phyloP scores from a whole-genome alignment of 2,113 vertebrate species.

The Cebidichthys violaceus region DNA sequence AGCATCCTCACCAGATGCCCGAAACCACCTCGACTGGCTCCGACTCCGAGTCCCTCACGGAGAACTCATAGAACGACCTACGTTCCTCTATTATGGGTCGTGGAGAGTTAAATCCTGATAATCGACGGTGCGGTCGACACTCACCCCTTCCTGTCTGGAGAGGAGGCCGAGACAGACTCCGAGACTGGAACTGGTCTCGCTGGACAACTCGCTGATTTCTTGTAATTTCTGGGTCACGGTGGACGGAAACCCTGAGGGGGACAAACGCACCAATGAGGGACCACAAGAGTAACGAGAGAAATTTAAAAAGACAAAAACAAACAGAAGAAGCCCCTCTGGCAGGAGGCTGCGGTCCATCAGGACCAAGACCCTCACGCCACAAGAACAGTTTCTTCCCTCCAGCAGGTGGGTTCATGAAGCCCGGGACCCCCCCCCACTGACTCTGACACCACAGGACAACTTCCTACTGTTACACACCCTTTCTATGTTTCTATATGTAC shows the following conservation, averaged over 20 bases:
- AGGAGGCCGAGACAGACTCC: slow-evolving; percentile 89
- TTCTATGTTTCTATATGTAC: no score
- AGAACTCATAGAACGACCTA: background rate
- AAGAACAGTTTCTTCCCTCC: no score
- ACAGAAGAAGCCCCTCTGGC: no score
- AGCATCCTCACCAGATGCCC: no score
- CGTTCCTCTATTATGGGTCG: background rate
- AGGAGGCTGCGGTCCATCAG: no score
- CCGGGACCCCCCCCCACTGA: no score
- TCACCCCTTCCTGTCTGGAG: slow-evolving; percentile 91
- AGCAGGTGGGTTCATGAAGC: no score
- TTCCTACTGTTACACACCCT: no score
- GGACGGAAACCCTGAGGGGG: slow-evolving; percentile 83
- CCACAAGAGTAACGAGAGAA: background rate
- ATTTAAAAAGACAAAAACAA: background rate
- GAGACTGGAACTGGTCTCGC: slow-evolving; percentile 87
- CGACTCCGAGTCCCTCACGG: no score
- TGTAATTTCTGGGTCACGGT: slow-evolving; percentile 87
- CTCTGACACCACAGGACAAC: no score
- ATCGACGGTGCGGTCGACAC: slow-evolving; percentile 58
- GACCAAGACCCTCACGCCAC: no score
- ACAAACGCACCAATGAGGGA: slow-evolving; percentile 32
- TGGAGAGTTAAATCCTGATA: background rate
- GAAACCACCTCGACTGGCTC: no score
- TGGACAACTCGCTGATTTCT: slow-evolving; percentile 89